phyloP scores from a whole-genome alignment of 2,797 vertebrate genomes.

The Phalloptychus januarius region DNA sequence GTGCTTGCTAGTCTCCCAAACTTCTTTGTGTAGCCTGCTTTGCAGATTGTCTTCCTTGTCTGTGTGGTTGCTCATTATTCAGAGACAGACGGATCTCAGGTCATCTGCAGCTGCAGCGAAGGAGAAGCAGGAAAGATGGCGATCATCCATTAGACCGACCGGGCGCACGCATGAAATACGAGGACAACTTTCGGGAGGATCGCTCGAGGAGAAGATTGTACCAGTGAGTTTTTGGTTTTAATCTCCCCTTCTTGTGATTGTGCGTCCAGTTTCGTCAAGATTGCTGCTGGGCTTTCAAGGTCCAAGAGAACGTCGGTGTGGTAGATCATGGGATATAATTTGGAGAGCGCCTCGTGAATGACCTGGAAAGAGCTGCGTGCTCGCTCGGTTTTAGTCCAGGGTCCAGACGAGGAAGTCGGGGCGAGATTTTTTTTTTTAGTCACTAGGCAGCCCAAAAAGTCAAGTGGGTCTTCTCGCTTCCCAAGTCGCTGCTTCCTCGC shows the following conservation, averaged over 20 bases:
- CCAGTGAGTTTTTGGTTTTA: conserved; percentile 68
- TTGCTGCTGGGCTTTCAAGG: conserved; percentile 73
- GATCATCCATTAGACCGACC: conserved; percentile 98
- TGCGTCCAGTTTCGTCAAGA: conserved; percentile 72
- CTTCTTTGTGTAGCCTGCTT: conserved; percentile 94
- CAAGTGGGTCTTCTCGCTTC: conserved; percentile 77
- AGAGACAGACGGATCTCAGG: conserved; percentile 99
- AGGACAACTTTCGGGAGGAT: conserved; percentile 90
- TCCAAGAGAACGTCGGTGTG: conserved; percentile 78
- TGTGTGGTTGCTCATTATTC: conserved; percentile 99
- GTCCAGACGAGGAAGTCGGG: conserved; percentile 79
- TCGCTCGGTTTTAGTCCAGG: conserved; percentile 62
- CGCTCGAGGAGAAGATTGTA: conserved; percentile 81
- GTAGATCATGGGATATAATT: conserved; percentile 78
- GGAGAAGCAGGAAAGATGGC: conserved; percentile 98
- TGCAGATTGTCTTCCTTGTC: conserved; percentile 98
- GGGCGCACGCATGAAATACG: conserved; percentile 94
- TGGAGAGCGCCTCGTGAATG: conserved; percentile 82
- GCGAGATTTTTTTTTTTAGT: conserved; percentile 63
- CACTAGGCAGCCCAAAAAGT: conserved; percentile 74
- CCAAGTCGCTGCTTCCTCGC: conserved; percentile 57
- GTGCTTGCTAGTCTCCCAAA: conserved; percentile 90
- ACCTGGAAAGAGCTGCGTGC: conserved; percentile 79
- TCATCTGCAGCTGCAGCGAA: conserved; percentile 97
- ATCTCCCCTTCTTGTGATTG: conserved; percentile 32